These are phyloP conservation scores for Crepidodera aurea DNA, from an alignment of 2,888 invertebrate species.

Conservation along the genomic window DNA sequence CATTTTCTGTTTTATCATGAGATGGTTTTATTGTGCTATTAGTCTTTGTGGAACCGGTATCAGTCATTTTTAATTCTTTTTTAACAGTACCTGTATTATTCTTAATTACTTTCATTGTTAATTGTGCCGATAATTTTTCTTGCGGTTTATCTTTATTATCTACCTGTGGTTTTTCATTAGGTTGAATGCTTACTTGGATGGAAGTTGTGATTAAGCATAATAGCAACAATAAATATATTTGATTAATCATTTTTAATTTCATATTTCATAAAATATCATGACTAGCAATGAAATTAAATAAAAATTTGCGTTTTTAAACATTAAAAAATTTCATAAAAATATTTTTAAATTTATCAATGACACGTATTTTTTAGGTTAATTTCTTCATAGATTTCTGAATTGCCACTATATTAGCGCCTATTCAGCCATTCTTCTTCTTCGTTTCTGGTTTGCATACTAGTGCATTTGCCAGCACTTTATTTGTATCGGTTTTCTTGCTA, in stretches of 20 bases:
- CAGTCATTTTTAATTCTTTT: background rate
- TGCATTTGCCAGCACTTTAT: too few relatives aligned
- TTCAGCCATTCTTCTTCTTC: too few relatives aligned
- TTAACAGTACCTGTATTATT: background rate
- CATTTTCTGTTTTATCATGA: background rate
- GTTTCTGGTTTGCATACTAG: too few relatives aligned
- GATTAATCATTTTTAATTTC: constrained; percentile 8
- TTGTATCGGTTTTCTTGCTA: too few relatives aligned
- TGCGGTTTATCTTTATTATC: background rate
- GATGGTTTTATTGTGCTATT: background rate
- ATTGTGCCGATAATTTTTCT: background rate
- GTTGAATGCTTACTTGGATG: background rate
- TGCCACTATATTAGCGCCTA: too few relatives aligned
- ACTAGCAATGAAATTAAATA: constrained; percentile 2
- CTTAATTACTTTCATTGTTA: background rate
- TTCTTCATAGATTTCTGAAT: constrained; percentile 4
- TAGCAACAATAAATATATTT: background rate
- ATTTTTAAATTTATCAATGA: constrained; percentile 8
- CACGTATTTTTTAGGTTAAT: constrained; percentile 18
- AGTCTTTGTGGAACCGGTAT: background rate
- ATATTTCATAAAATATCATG: constrained; percentile 11
- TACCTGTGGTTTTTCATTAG: background rate
- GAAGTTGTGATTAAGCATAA: background rate
- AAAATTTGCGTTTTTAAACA: constrained; percentile 2
- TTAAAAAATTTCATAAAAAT: background rate